These are phyloP conservation scores for Furcula furcula DNA, from an alignment of 2,888 invertebrate genomes.

Conservation along the genomic window DNA sequence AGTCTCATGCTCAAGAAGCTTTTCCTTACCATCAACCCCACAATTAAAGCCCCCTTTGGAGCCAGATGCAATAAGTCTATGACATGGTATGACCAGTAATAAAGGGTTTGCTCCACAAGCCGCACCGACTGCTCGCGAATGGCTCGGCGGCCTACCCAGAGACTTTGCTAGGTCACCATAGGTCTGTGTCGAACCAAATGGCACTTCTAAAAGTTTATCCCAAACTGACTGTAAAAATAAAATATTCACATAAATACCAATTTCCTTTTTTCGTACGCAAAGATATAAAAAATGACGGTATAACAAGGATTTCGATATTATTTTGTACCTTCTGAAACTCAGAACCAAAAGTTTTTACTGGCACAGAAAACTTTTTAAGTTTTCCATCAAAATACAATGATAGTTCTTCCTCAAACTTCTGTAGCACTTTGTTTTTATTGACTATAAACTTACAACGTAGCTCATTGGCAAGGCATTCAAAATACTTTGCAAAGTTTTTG, in stretches of 20 bases:
- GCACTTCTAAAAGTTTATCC: constrained; percentile 54
- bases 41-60: constrained; percentile 76
- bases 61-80: constrained; percentile 55
- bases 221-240: constrained; percentile 56
- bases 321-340: constrained; percentile 64
- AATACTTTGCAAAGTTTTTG: constrained; percentile 50
- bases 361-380: constrained; percentile 54
- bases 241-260: neutral
- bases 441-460: constrained; percentile 42
- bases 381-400: constrained; percentile 52
- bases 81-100: constrained; percentile 65
- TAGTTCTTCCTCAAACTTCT: constrained; percentile 46
- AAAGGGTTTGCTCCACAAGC: constrained; percentile 68
- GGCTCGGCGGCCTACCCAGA: constrained; percentile 53
- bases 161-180: constrained; percentile 63
- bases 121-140: constrained; percentile 64
- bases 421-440: constrained; percentile 45
- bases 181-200: constrained; percentile 61
- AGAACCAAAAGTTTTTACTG: constrained; percentile 61
- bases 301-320: neutral
- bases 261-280: neutral
- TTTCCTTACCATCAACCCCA: constrained; percentile 76
- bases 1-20: constrained; percentile 72
- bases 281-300: neutral
- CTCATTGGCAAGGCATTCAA: constrained; percentile 41